phyloP scores from a whole-genome alignment of 1,140 invertebrate genomes.

The Stegodyphus mimosarum region DNA sequence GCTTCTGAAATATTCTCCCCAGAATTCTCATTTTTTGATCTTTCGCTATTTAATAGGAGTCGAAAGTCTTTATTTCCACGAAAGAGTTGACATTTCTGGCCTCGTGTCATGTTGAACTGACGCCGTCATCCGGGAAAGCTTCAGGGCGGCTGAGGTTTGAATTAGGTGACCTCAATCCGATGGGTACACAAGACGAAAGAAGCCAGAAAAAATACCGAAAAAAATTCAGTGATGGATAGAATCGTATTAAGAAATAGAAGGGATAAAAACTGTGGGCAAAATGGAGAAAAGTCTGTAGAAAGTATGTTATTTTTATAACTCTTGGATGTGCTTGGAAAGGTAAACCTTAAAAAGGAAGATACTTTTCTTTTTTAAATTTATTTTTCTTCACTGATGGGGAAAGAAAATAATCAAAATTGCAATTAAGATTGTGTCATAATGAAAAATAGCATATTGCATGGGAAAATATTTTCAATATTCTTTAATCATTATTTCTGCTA shows the following conservation, averaged over 20 bases:
- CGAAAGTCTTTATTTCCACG: slow-evolving; percentile 20
- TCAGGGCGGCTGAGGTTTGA: slow-evolving; percentile 47
- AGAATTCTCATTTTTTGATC: background rate
- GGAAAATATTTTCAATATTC: too few species aligned
- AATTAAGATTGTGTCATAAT: too few species aligned
- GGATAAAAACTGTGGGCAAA: slow-evolving; percentile 20
- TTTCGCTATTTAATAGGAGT: background rate
- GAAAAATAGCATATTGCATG: too few species aligned
- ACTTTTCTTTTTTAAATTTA: background rate
- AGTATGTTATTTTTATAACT: slow-evolving; percentile 16
- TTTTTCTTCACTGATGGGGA: too few species aligned
- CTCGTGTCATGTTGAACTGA: slow-evolving; percentile 51
- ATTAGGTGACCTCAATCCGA: slow-evolving; percentile 54
- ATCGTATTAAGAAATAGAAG: slow-evolving; percentile 22
- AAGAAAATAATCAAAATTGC: too few species aligned
- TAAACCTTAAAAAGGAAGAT: background rate
- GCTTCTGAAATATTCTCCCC: background rate
- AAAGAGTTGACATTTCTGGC: slow-evolving; percentile 50
- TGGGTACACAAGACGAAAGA: slow-evolving; percentile 41
- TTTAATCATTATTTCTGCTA: too few species aligned
- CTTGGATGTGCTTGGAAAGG: background rate
- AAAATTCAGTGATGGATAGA: slow-evolving; percentile 21
- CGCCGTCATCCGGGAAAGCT: slow-evolving; percentile 31
- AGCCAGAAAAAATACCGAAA: slow-evolving; percentile 8
- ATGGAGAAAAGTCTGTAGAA: background rate